Conservation (phyloP, 2,113 vertebrate genomes). For the Labeo rohita region DNA sequence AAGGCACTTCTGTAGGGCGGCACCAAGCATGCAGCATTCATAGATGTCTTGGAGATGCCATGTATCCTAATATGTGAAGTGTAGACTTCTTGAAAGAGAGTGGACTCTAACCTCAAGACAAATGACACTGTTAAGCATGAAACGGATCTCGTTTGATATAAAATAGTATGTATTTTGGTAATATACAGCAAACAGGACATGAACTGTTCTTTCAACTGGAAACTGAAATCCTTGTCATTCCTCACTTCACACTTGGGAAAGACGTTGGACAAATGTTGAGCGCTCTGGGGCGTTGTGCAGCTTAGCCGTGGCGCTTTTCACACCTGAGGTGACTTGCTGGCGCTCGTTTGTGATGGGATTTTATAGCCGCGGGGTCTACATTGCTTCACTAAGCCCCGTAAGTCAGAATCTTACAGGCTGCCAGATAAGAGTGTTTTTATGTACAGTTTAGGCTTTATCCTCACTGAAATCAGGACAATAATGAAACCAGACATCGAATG, state of each 20-base stretch:
- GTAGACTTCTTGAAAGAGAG: not conserved
- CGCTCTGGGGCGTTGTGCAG: not conserved
- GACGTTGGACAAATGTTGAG: not conserved
- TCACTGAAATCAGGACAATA: not conserved
- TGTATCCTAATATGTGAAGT: slow-evolving; percentile 7
- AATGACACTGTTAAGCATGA: slow-evolving; percentile 1
- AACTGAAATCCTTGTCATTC: not conserved
- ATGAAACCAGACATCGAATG: not conserved
- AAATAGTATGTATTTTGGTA: not conserved
- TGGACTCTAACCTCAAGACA: not conserved
- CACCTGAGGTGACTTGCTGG: not conserved
- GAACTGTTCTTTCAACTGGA: not conserved
- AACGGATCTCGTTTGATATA: not conserved
- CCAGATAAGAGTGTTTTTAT: not conserved
- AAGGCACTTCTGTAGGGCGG: not conserved
- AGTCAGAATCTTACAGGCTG: not conserved
- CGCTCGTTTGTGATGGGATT: not conserved
- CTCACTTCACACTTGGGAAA: not conserved
- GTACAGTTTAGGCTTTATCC: not conserved
- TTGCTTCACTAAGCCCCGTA: not conserved
- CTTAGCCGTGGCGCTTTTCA: not conserved
- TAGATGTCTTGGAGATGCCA: not conserved
- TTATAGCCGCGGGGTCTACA: not conserved
- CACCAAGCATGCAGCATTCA: not conserved
- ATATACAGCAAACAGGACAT: not conserved